Conservation (phyloP, 1,140 invertebrate species). For the Drosophila santomea region DNA sequence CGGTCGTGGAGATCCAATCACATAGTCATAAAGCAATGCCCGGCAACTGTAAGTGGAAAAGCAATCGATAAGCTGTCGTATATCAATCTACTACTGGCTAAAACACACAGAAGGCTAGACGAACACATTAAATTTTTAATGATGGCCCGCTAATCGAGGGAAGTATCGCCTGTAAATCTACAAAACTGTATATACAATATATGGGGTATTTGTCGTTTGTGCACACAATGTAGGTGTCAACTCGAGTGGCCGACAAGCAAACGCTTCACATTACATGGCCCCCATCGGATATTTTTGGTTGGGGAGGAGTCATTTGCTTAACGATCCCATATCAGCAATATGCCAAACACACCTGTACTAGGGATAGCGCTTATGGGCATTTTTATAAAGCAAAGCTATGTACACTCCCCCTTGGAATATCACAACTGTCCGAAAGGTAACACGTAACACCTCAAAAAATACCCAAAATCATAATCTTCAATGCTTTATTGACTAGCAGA, state of each 20-base stretch:
- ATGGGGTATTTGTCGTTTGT: not conserved
- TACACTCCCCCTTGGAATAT: slow-evolving; percentile 15
- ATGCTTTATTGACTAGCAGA: slow-evolving; percentile 58
- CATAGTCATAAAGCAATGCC: slow-evolving; percentile 33
- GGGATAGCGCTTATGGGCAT: not conserved
- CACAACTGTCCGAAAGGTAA: slow-evolving; percentile 1
- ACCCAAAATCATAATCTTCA: slow-evolving; percentile 61
- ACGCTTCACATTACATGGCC: slow-evolving; percentile 33
- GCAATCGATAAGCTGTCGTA: slow-evolving; percentile 51
- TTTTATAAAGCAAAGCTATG: slow-evolving; percentile 34
- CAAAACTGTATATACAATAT: slow-evolving; percentile 3
- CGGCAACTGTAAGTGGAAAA: slow-evolving; percentile 52
- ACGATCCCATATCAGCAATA: slow-evolving; percentile 30
- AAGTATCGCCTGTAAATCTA: slow-evolving; percentile 54
- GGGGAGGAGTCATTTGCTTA: slow-evolving; percentile 19
- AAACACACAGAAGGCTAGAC: slow-evolving; percentile 3
- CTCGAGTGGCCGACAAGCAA: slow-evolving; percentile 32
- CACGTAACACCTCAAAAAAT: slow-evolving; percentile 9
- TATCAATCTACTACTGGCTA: slow-evolving; percentile 36
- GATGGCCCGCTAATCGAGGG: slow-evolving; percentile 40
- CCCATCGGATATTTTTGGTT: slow-evolving; percentile 18
- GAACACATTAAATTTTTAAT: slow-evolving; percentile 52
- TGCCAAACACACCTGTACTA: slow-evolving; percentile 24
- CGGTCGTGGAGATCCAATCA: slow-evolving; percentile 37
- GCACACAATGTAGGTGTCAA: slow-evolving; percentile 21